Evolutionary conservation across 1,140 invertebrate genomes (phyloP), one percentile per base, ranked within the genome.

Genomic region (Lasaia peninsularis): DNA sequence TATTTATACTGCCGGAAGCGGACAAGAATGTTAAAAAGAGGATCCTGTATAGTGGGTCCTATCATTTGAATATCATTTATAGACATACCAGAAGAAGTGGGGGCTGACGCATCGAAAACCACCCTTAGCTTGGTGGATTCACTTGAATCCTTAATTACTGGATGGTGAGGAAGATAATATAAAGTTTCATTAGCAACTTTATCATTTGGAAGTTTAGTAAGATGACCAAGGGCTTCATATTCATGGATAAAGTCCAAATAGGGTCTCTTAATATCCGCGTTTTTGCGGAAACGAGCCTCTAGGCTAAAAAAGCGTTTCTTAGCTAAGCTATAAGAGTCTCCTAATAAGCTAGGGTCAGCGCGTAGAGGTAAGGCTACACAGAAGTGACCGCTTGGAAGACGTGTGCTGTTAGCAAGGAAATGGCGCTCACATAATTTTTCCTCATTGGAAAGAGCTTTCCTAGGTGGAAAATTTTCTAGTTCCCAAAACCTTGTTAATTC

Each of bases 61-160:
- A 80, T 61, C 58, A 69, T 73, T 20, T 60, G 52, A 52, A 81
- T 73, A 7, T 78, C 56, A 33, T 69, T 60, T 6, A 69, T 4
- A 21, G 80, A 75, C 24, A 63, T 65, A 28, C 71, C 67, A n/a
- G n/a, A n/a, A n/a, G n/a, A n/a, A n/a, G n/a, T n/a, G n/a, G n/a
- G n/a, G n/a, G n/a, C n/a, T n/a, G 21, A 69, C 9, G 72, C 60
- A 6, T 79, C 78, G 56, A 86, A 67, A 2, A 69, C 62, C 7
- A 73, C 71, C 1, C 72, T 16, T 4, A 70, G 3, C 32, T 65
- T 66, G 1, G 67, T 57, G 1, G 61, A 63, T 32, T 73, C 71
- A 54, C 67, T 70, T 3, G 48, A 33, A 3, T 63, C 34, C 49
- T 61, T 62, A 8, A 65, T 16, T 1, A 71, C 69, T 2, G 62